Percentiles rank a stretch among this genome's conserved stretches.
These are phyloP conservation scores for Maniola jurtina DNA, from an alignment of 1,140 invertebrate species.

Conservation along the genomic window DNA sequence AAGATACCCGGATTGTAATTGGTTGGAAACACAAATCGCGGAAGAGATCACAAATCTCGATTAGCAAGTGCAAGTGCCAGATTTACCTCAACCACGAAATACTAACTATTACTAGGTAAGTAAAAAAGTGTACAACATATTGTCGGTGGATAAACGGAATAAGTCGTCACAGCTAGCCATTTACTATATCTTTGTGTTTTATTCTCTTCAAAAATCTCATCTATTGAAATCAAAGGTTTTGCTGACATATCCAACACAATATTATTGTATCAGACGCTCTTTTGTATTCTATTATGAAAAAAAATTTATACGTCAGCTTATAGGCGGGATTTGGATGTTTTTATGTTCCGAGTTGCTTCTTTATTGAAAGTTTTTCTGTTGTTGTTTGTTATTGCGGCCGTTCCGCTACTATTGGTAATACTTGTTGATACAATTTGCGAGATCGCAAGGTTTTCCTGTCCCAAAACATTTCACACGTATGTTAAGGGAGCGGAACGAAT, in stretches of 20 bases:
- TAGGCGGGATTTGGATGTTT: slow-evolving; percentile 38
- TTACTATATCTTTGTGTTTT: background rate
- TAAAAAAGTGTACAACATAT: too few species aligned
- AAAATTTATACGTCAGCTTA: slow-evolving; percentile 43
- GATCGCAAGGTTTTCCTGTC: slow-evolving; percentile 29
- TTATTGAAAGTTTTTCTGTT: slow-evolving; percentile 49
- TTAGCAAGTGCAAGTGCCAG: too few species aligned
- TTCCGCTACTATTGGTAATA: slow-evolving; percentile 20
- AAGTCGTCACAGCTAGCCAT: too few species aligned
- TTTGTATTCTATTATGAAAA: slow-evolving; percentile 46
- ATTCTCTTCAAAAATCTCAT: background rate
- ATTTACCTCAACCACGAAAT: too few species aligned
- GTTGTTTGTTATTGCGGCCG: slow-evolving; percentile 35
- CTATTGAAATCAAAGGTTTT: slow-evolving; percentile 26
- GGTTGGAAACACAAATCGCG: too few species aligned
- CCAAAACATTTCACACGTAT: slow-evolving; percentile 27
- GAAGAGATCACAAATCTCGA: too few species aligned
- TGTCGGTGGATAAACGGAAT: too few species aligned
- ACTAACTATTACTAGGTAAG: too few species aligned
- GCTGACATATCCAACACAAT: slow-evolving; percentile 40
- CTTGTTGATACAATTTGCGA: slow-evolving; percentile 34
- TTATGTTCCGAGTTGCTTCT: slow-evolving; percentile 41
- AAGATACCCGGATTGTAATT: too few species aligned
- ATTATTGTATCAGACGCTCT: slow-evolving; percentile 38
- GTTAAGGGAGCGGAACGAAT: slow-evolving; percentile 3